Base-by-base conservation (phyloP, 2,888 invertebrate species). In the Carpatolechia fugitivella region DNA sequence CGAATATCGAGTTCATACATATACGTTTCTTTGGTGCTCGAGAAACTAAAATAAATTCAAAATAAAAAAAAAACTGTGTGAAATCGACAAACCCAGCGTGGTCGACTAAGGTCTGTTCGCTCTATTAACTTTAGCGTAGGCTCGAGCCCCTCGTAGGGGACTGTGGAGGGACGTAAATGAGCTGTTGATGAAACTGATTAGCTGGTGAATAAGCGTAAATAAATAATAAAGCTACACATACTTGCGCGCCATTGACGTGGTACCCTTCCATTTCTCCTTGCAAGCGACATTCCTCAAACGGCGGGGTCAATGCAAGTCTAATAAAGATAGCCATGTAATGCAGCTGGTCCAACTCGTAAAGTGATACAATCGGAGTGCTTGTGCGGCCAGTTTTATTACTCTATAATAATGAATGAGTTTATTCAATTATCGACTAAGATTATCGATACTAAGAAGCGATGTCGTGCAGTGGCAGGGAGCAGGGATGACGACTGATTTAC, bases 361-460 rank as follows among this genome's bases (percentile, higher is more conserved):
- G 79, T 69, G 64, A 69, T 69, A 88, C 85, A 89, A 82, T 78
- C 84, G 77, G 63, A 60, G 66, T 72, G 76, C 70, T 80, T 88
- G 85, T 88, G 69, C 72, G 68, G 65, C 65, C 70, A 72, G 72
- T 80, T 87, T 85, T 85, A 87, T 81, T 78, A 74, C 75, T 75
- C 66, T 72, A 74, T 74, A 76, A 77, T 85, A 84, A 86, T 85
- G 85, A 85, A 85, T 79, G 83, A 84, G 83, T 85, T 84, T 86
- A 87, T 86, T 85, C 80, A 85, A 87, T 86, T n/a, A n/a, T n/a
- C n/a, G n/a, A n/a, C n/a, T n/a, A n/a, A n/a, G n/a, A n/a, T 24
- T 82, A 87, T 81, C 79, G 78, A 78, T 85, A 82, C 84, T 68
- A 62, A 79, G 85, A 83, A 83, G 72, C 73, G 76, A 82, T 80